A percentile compares a stretch with the other conserved stretches of the same genome.
Conservation (phyloP, 2,113 vertebrate species). For the Triplophysa dalaica region DNA sequence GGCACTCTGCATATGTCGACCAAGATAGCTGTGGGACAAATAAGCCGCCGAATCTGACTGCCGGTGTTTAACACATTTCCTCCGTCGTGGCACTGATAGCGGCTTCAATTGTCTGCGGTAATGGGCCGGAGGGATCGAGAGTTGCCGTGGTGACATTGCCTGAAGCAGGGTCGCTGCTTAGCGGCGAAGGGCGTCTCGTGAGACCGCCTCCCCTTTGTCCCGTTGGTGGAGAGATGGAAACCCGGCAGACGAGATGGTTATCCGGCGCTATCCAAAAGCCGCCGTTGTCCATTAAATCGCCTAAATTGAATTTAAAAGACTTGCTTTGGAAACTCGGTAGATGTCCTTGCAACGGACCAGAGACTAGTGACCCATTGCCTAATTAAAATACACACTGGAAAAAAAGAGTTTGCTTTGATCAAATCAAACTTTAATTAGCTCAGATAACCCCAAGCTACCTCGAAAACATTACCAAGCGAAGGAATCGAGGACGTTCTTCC, state of each 20-base stretch:
- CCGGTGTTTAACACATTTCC: slow-evolving; percentile 52
- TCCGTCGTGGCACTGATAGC: slow-evolving; percentile 52
- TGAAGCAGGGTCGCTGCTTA: slow-evolving; percentile 4
- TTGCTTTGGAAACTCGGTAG: slow-evolving; percentile 53
- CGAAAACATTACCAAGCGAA: slow-evolving; percentile 47
- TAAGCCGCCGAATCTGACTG: slow-evolving; percentile 44
- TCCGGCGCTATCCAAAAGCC: slow-evolving; percentile 56
- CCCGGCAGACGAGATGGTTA: slow-evolving; percentile 58
- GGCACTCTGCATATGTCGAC: slow-evolving; percentile 55
- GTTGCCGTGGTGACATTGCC: slow-evolving; percentile 49
- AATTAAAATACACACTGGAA: slow-evolving; percentile 56
- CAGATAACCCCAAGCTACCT: slow-evolving; percentile 53
- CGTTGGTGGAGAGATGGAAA: slow-evolving; percentile 36
- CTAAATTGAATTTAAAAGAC: slow-evolving; percentile 63
- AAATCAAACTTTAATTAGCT: slow-evolving; percentile 61
- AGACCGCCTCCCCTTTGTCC: slow-evolving; percentile 30
- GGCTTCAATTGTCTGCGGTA: slow-evolving; percentile 56
- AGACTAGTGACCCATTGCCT: slow-evolving; percentile 53
- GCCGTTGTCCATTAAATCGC: slow-evolving; percentile 58
- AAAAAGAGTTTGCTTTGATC: slow-evolving; percentile 55
- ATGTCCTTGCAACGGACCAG: slow-evolving; percentile 60
- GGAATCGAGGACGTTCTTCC: slow-evolving; percentile 40
- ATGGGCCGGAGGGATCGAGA: slow-evolving; percentile 45
- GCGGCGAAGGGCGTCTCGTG: slow-evolving; percentile 28
- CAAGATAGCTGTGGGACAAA: slow-evolving; percentile 51